Conservation (phyloP, 2,113 vertebrate species). For the Calidris pugnax region DNA sequence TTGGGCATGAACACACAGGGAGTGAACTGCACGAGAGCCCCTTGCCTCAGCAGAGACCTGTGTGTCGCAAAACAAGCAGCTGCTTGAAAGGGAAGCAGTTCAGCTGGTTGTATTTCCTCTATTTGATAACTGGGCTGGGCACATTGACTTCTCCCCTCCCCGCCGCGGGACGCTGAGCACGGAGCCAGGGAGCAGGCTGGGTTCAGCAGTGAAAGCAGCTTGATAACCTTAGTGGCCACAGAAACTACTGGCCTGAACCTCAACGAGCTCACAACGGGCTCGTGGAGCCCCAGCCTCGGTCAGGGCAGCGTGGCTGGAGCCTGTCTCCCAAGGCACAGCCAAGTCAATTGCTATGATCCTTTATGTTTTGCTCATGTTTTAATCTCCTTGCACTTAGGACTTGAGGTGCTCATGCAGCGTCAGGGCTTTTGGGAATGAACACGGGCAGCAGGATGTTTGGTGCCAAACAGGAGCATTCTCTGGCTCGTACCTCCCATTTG, state of each 20-base stretch:
- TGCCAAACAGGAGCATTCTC: neutral
- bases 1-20: neutral
- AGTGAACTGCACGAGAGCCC: neutral
- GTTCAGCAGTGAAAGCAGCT: neutral
- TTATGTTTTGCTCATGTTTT: neutral
- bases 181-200: neutral
- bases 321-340: neutral
- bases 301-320: neutral
- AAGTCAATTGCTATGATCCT: neutral
- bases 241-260: neutral
- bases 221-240: neutral
- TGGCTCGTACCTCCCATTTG: neutral
- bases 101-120: neutral
- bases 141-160: neutral
- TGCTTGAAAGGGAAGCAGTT: constrained; percentile 29
- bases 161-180: neutral
- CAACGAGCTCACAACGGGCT: neutral
- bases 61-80: constrained; percentile 13
- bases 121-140: neutral
- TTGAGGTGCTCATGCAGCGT: neutral
- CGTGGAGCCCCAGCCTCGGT: neutral
- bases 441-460: neutral
- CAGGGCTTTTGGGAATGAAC: neutral
- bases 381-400: neutral
- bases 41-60: neutral